phyloP scores from a whole-genome alignment of 2,113 vertebrate species.

The Pampusana beccarii region DNA sequence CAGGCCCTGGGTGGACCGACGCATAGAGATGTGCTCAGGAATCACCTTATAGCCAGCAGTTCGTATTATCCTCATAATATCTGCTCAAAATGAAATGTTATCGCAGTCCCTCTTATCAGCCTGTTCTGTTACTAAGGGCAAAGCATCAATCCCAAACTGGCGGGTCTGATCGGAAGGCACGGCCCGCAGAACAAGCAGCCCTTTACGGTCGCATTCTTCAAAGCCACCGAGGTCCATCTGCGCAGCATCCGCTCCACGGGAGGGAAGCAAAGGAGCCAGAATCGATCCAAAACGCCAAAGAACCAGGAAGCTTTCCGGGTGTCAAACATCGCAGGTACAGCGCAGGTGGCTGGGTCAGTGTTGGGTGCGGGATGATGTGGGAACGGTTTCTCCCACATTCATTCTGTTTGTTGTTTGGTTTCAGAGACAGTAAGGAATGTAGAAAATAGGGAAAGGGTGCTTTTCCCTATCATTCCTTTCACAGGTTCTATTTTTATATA shows the following conservation, averaged over 20 bases:
- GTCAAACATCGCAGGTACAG: constrained; percentile 87
- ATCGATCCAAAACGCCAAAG: constrained; percentile 88
- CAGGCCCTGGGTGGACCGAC: neutral
- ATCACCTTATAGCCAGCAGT: neutral
- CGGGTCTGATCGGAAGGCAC: constrained; percentile 88
- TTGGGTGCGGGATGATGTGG: accelerated
- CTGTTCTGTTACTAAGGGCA: constrained; percentile 77
- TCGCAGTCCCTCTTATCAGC: neutral
- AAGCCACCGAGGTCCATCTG: constrained; percentile 94
- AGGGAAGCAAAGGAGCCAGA: constrained; percentile 89
- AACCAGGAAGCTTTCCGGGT: constrained; percentile 90
- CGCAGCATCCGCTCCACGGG: constrained; percentile 90
- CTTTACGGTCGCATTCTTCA: constrained; percentile 98
- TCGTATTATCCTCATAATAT: too few species aligned
- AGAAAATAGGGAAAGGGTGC: neutral
- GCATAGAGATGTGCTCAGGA: neutral
- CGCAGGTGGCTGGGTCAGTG: accelerated
- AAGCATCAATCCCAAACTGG: constrained; percentile 90
- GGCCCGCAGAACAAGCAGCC: constrained; percentile 97
- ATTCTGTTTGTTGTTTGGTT: neutral
- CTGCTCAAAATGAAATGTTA: neutral
- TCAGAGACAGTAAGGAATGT: neutral
- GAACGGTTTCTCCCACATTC: neutral
- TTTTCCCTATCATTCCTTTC: neutral
- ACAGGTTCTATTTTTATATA: neutral